Evolutionary conservation across 2,888 invertebrate species (phyloP), one percentile per base, ranked within the genome.

Genomic region (Erebia palarica): DNA sequence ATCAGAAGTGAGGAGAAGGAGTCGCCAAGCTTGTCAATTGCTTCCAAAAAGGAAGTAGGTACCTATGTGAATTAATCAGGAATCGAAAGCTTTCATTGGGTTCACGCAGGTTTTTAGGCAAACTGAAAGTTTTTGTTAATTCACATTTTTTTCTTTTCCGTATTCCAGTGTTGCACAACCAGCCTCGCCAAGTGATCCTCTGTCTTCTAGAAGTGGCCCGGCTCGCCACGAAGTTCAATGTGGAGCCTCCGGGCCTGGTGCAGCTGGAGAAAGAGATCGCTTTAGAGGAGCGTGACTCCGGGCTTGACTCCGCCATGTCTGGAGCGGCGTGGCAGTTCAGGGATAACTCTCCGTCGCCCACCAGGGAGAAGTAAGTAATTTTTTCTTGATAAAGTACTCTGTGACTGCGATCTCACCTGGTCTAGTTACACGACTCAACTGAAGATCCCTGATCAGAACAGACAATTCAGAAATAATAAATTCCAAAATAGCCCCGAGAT

Each of bases 231-330:
- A 94, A 95, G 82, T 97, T 94, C 88, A 96, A 96, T 59, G 91
- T 98, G 77, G 97, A 97, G 86, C 97, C 97, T 0, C 97, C 97
- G 0, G 92, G 92, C 42, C 93, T 98, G 72, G 96, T 98, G 71
- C 96, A 96, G 84, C 93, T 97, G 78, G 97, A 97, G 90, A 96
- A 96, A 81, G 97, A 97, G 92, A 97, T 98, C 72, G 97, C 96
- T n/a, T 93, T 95, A 76, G 96, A 97, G 84, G 96, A 96, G 85
- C 93, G 95, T 42, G 94, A 95, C 81, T 95, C 95, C 13, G 94
- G 94, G 8, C 94, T 94, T 14, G 95, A 95, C 84, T 95, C 95
- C 67, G 95, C 89, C 73, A 95, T 85, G 93, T 95, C 86, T 77
- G 94, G 82, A 81, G 94, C 95, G 66, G 95, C 95, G 14, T 96